Base-by-base conservation (phyloP, 2,113 vertebrate species). In the Calidris pygmaea region DNA sequence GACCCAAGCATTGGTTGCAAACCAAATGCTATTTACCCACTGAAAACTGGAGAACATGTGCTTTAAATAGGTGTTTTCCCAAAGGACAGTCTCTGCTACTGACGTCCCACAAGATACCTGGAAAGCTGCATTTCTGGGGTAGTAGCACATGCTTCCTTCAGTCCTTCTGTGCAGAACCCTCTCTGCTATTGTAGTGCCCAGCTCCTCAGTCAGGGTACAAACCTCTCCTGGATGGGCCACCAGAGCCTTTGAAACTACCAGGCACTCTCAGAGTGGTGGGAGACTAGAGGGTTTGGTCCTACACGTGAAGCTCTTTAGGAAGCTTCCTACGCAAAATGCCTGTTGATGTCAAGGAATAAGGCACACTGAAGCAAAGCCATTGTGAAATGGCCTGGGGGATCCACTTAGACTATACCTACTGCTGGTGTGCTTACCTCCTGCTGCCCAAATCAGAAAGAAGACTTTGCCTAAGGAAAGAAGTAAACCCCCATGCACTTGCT, bases 401-500 rank as follows among this genome's bases (percentile, higher is more conserved):
- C 20, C 43, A 27, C 34, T 65, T 6, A 22, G 47, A 53, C 22
- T 63, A 8, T 22, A n/a, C 9, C 10, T 47, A 7, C 37, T 58
- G 21, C 56, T 93, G n/a, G 34, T 72, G 20, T 19, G 13, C 85
- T 45, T 80, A 24, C 27, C 32, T 90, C 43, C 65, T 79, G 24
- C n/a, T 68, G 48, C 16, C 24, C 15, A 48, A 83, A 58, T 62
- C 24, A 39, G 59, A 62, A 83, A 77, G 56, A 89, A 30, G 34
- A 22, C 19, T 86, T 77, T 53, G 73, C 13, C 29, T 55, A 59
- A 63, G 22, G n/a, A 41, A 45, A 83, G 71, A 86, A 13, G 4
- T 63, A 18, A 27, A 8, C 12, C 2, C 27, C 0, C 7, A 6
- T 19, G 3, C 8, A 26, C 19, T 35, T 81, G n/a, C 35, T 55